A percentile compares a stretch with the other conserved stretches of the same genome.
phyloP scores from a whole-genome alignment of 2,888 invertebrate genomes.

The Spodoptera littoralis region DNA sequence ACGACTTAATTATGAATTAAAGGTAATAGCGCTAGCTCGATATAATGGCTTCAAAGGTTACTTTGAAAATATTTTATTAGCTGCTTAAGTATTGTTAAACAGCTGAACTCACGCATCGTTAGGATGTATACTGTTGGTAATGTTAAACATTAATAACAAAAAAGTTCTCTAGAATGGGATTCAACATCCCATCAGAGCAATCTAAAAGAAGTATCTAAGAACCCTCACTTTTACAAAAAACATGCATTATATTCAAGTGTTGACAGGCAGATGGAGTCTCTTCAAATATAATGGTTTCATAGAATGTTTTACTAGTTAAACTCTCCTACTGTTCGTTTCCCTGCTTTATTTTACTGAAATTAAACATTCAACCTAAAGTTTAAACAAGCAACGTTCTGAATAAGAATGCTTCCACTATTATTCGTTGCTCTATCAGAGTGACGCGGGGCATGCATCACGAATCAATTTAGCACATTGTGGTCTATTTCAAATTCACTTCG shows the following conservation, averaged over 20 bases:
- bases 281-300: too few species aligned
- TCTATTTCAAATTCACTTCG: constrained; percentile 57
- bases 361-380: constrained; percentile 7
- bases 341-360: constrained; percentile 2
- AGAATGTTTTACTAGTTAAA: too few species aligned
- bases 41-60: neutral
- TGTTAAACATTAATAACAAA: too few species aligned
- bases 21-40: neutral
- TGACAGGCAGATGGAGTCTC: too few species aligned
- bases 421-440: constrained; percentile 40
- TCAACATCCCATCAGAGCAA: too few species aligned
- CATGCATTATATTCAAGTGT: too few species aligned
- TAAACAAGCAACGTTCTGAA: constrained; percentile 8
- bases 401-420: constrained; percentile 30
- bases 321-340: too few species aligned
- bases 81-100: neutral
- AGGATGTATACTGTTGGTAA: too few species aligned
- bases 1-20: constrained; percentile 28
- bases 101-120: too few species aligned
- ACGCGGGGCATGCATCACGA: constrained; percentile 56
- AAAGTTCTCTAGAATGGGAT: too few species aligned
- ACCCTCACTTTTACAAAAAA: too few species aligned
- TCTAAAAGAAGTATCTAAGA: too few species aligned
- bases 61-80: neutral
- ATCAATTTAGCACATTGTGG: constrained; percentile 66